Percentiles rank a stretch among this genome's conserved stretches.
These are phyloP conservation scores for Labeo rohita DNA, from an alignment of 2,113 vertebrate species.

Conservation along the genomic window DNA sequence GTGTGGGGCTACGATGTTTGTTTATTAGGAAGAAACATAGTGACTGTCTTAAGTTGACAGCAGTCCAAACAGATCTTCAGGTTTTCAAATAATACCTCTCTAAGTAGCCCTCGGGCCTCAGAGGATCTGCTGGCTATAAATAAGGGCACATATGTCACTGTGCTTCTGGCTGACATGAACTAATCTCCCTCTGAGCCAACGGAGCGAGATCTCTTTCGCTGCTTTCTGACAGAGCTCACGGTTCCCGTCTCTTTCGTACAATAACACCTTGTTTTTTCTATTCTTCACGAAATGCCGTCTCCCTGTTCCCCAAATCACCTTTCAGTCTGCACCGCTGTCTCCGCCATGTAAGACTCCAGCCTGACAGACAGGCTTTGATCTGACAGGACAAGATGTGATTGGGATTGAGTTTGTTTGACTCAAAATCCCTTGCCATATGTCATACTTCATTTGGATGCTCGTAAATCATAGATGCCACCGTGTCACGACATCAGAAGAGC, in stretches of 20 bases:
- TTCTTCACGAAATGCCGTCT: slow-evolving; percentile 1
- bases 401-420: slow-evolving; percentile 42
- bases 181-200: slow-evolving; percentile 61
- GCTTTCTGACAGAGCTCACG: neutral
- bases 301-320: slow-evolving; percentile 6
- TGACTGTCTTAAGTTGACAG: slow-evolving; percentile 32
- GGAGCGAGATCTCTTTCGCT: slow-evolving; percentile 25
- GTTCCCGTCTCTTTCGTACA: neutral
- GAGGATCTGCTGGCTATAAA: slow-evolving; percentile 71
- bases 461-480: neutral
- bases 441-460: slow-evolving; percentile 16
- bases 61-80: slow-evolving; percentile 58
- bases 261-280: neutral
- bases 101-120: slow-evolving; percentile 65
- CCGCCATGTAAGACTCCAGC: slow-evolving; percentile 24
- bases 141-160: slow-evolving; percentile 68
- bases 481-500: slow-evolving; percentile 14
- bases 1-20: slow-evolving; percentile 4
- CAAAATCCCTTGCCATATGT: slow-evolving; percentile 42
- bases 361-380: slow-evolving; percentile 44
- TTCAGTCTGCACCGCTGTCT: neutral
- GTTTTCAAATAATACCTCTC: slow-evolving; percentile 62
- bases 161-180: slow-evolving; percentile 58
- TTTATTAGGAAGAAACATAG: slow-evolving; percentile 1
- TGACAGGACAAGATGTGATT: slow-evolving; percentile 43